Evolutionary conservation across 1,140 invertebrate genomes (phyloP), one percentile per base, ranked within the genome.

Genomic region (Neodiprion pinetum): DNA sequence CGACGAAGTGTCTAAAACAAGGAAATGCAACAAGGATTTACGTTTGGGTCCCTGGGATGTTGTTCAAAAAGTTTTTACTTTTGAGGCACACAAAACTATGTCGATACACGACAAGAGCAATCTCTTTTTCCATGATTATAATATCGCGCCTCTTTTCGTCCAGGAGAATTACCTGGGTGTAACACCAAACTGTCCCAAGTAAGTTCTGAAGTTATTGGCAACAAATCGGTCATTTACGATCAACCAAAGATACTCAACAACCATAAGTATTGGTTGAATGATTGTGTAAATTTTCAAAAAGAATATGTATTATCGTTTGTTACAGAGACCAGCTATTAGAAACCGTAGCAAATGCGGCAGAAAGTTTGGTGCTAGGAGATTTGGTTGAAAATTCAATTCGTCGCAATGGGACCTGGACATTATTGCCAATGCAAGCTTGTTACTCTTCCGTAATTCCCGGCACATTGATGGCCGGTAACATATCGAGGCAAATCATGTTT

Each of bases 121-220:
- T 83, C 87, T 99, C 65, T 99, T 99, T 88, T 99, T 99, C 88
- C 93, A 97, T 78, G 99, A 99, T 89, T 99, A 99, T 88, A 97
- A 93, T 82, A 92, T 99, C 74, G 94, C 93, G 7, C 96, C 98
- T 9, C 89, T 99, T 21, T 99, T 99, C 89, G 96, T 99, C 0
- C 97, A 99, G 84, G 98, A 99, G 86, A 99, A 99, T 89, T 99
- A 99, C 90, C 89, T 96, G 0, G 91, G 90, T 71, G 94, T 95
- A 0, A 81, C 86, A 14, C 95, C 96, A 0, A 87, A 91, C 70
- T 91, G 90, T 72, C 91, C 93, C 48, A 92, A 91, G 93, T 95
- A 88, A 87, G 88, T 87, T 61, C 48, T 67, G 4, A 12, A 9
- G 53, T 61, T 1, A 40, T 40, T 40, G 28, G 28, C 28, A 40